Percentiles rank a stretch among this genome's conserved stretches.
phyloP scores from a whole-genome alignment of 2,113 vertebrate genomes.

The Phaethornis superciliosus region DNA sequence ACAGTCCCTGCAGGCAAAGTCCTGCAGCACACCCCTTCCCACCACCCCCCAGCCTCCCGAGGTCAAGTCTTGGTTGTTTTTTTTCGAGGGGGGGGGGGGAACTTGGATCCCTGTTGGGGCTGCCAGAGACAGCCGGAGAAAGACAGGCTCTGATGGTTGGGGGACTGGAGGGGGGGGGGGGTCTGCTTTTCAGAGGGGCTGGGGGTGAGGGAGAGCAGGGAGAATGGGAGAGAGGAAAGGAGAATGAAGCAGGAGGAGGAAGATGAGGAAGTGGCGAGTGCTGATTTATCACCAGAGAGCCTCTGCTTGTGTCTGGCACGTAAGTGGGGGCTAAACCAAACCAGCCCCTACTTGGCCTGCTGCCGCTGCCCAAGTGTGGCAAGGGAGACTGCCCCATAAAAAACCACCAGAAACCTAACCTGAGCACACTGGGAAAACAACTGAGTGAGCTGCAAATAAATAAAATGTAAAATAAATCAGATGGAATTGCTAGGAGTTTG shows the following conservation, averaged over 20 bases:
- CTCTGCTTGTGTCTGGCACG: constrained; percentile 60
- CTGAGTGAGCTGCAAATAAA: constrained; percentile 53
- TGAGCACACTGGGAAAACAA: not conserved
- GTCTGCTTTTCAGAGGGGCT: no score
- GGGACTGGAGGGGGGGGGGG: no score
- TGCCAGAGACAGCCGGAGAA: no score
- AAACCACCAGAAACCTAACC: not conserved
- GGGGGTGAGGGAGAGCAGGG: no score
- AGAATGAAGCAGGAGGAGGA: constrained; percentile 37
- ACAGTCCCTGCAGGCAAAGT: no score
- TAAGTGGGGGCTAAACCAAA: not conserved
- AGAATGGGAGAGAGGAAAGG: not conserved
- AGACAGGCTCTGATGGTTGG: no score
- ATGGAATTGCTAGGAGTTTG: constrained; percentile 33
- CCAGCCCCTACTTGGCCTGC: constrained; percentile 62
- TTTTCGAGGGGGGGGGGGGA: no score
- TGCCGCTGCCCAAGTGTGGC: not conserved
- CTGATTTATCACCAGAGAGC: constrained; percentile 83
- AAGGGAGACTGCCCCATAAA: not conserved
- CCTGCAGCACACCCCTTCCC: no score
- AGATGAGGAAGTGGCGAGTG: constrained; percentile 76
- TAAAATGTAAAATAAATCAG: not conserved
- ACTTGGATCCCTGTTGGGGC: no score
- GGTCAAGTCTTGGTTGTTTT: no score
- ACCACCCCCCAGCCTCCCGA: no score